Percentiles rank a stretch among this genome's conserved stretches.
These are phyloP conservation scores for Vanessa atalanta DNA, from an alignment of 1,140 invertebrate species.

Conservation along the genomic window DNA sequence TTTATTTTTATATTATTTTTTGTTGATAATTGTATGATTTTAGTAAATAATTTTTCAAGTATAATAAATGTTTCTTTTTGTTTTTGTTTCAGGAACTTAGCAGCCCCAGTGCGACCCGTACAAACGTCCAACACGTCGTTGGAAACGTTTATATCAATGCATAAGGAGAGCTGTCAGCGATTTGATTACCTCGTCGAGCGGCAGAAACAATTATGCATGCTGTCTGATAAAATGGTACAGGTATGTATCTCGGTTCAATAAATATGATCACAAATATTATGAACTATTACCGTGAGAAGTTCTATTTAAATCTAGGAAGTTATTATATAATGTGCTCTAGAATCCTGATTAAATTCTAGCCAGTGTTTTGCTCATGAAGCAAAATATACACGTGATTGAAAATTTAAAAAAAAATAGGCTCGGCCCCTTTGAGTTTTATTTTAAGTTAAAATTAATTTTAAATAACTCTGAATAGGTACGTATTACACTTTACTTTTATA, in stretches of 20 bases:
- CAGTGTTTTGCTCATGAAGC: too few species aligned
- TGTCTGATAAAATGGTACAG: slow-evolving; percentile 81
- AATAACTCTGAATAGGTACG: too few species aligned
- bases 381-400: too few species aligned
- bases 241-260: slow-evolving; percentile 20
- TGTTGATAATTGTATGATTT: neutral
- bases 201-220: slow-evolving; percentile 82
- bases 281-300: too few species aligned
- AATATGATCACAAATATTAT: too few species aligned
- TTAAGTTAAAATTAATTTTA: too few species aligned
- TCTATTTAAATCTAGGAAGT: too few species aligned
- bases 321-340: too few species aligned
- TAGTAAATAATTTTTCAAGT: neutral
- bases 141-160: slow-evolving; percentile 61
- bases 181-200: slow-evolving; percentile 81
- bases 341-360: too few species aligned
- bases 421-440: too few species aligned
- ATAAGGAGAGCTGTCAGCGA: slow-evolving; percentile 82
- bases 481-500: too few species aligned
- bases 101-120: slow-evolving; percentile 43
- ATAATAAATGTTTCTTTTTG: slow-evolving; percentile 16
- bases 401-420: too few species aligned
- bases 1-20: slow-evolving; percentile 12
- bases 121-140: slow-evolving; percentile 55
- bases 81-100: slow-evolving; percentile 65